These are phyloP conservation scores for Schizaphis graminum DNA, from an alignment of 2,888 invertebrate species.

Conservation along the genomic window DNA sequence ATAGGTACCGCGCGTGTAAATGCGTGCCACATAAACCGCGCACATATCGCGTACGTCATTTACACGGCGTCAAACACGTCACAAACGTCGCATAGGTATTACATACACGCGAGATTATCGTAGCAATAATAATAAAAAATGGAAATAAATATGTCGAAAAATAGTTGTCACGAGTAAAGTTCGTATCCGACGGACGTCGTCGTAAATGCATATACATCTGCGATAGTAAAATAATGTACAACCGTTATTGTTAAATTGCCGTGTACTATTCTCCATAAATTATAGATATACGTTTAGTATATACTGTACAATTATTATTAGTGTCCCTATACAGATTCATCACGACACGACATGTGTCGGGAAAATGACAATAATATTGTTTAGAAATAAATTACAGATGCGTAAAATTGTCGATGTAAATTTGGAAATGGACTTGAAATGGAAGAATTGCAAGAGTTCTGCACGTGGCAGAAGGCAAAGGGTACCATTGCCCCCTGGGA, in stretches of 20 bases:
- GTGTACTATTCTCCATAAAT: neutral
- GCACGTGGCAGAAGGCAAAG: neutral
- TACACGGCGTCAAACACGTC: conserved; percentile 42
- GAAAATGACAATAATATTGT: neutral
- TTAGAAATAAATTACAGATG: neutral
- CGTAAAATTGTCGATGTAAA: neutral
- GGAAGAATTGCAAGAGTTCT: neutral
- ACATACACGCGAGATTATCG: conserved; percentile 21
- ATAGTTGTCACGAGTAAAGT: conserved; percentile 22
- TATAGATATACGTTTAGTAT: neutral
- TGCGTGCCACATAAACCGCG: conserved; percentile 63
- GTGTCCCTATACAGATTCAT: neutral
- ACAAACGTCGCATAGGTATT: neutral
- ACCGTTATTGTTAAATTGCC: neutral
- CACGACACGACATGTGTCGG: neutral
- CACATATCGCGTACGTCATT: conserved; percentile 64
- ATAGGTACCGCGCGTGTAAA: conserved; percentile 55
- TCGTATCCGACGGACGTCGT: conserved; percentile 6
- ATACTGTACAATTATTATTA: neutral
- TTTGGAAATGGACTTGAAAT: neutral
- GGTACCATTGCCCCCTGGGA: neutral
- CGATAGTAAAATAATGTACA: conserved; percentile 11
- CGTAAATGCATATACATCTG: conserved; percentile 17
- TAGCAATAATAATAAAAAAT: conserved; percentile 15
- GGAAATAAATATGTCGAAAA: neutral